A percentile compares a stretch with the other conserved stretches of the same genome.
These are phyloP conservation scores for Lamellibrachia satsuma DNA, from an alignment of 2,888 invertebrate species.

Conservation along the genomic window DNA sequence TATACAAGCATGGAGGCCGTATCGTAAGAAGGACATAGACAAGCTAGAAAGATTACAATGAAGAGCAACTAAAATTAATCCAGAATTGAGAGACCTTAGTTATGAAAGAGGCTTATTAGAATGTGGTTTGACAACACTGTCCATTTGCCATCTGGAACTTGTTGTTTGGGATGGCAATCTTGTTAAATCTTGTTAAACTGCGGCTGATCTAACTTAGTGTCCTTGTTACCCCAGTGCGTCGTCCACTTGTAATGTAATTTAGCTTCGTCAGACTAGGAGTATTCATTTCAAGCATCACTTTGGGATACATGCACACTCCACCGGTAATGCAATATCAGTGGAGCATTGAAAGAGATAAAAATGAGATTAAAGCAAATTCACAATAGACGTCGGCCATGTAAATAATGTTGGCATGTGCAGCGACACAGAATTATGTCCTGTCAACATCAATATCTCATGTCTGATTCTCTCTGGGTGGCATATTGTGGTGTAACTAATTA, in stretches of 20 bases:
- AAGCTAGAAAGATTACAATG: no score
- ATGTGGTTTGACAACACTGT: no score
- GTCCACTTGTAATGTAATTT: neutral
- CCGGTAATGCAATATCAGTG: neutral
- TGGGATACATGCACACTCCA: neutral
- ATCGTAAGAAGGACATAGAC: no score
- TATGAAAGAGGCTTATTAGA: no score
- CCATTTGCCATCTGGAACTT: no score
- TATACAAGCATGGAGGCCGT: no score
- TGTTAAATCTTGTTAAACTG: no score
- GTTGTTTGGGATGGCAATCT: no score
- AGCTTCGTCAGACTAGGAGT: neutral
- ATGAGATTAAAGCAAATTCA: neutral
- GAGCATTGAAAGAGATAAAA: neutral
- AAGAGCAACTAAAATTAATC: no score
- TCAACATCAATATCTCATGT: neutral
- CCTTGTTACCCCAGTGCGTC: neutral
- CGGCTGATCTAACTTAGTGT: neutral
- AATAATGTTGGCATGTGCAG: neutral
- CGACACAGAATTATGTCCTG: neutral
- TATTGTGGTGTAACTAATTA: neutral
- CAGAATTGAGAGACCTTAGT: no score
- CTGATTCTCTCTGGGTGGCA: neutral
- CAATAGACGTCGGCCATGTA: slow-evolving; percentile 3
- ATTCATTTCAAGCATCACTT: neutral